These are phyloP conservation scores for Ophion costatus DNA, from an alignment of 2,888 invertebrate species.

Conservation along the genomic window DNA sequence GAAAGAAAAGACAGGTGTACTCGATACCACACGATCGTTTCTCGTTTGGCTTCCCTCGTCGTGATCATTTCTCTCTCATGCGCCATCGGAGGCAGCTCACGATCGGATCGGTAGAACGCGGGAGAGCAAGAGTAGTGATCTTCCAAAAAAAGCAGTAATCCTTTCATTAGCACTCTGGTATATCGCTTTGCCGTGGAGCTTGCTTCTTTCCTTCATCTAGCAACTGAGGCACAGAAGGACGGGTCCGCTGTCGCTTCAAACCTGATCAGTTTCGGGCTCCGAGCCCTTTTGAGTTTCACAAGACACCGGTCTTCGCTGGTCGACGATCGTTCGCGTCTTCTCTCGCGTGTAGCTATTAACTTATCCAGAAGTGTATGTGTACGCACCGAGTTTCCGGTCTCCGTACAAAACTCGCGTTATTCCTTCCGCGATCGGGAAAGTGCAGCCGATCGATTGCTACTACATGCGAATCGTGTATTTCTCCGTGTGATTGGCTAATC, in stretches of 20 bases:
- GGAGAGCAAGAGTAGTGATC: conserved; percentile 50
- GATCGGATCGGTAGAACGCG: conserved; percentile 33
- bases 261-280: neutral
- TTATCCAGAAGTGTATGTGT: conserved; percentile 17
- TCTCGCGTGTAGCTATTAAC: conserved; percentile 36
- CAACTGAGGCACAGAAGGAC: conserved; percentile 8
- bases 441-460: conserved; percentile 42
- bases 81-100: conserved; percentile 36
- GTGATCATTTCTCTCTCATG: conserved; percentile 33
- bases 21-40: conserved; percentile 51
- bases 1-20: conserved; percentile 74
- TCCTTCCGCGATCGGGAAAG: conserved; percentile 56
- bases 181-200: conserved; percentile 72
- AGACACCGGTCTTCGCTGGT: conserved; percentile 36
- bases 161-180: conserved; percentile 82
- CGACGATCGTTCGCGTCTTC: conserved; percentile 12
- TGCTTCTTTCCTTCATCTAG: conserved; percentile 67
- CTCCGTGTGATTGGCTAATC: neutral
- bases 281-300: conserved; percentile 4
- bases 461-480: conserved; percentile 5
- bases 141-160: conserved; percentile 72
- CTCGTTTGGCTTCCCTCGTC: conserved; percentile 47
- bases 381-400: conserved; percentile 9
- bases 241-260: neutral
- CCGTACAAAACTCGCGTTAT: conserved; percentile 1